Base-by-base conservation (phyloP, 1,140 invertebrate species). In the Lineus longissimus region DNA sequence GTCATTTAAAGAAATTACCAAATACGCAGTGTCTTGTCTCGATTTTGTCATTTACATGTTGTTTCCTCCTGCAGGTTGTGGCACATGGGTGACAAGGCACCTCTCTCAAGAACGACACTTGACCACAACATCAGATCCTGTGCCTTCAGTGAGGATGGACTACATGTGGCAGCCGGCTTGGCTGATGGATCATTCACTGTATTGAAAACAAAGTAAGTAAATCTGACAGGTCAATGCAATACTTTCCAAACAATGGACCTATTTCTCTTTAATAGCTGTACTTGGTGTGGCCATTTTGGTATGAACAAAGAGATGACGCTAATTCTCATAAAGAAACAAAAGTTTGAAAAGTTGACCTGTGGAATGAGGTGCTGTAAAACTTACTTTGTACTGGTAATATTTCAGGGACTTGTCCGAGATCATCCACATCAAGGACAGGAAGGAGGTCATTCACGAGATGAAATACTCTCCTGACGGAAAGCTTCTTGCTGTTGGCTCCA, bases 401-500 rank as follows among this genome's bases (percentile, higher is more conserved):
- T 69, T n/a, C 70, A 81, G 78, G 65, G 78, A 81, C 63, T 60
- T 82, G 47, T 73, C 75, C 22, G 78, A 79, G 59, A 68, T 82
- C 2, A 68, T 78, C 22, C 75, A 77, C 57, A 73, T 77, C 47
- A 81, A 79, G 61, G 79, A 81, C 63, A 69, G 80, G 30, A 80
- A 79, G 55, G 81, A 82, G 69, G 80, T 80, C 0, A 71, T 81
- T 36, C 81, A 82, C 68, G 81, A 83, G 64, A 71, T 83, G 67
- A 83, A 82, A 64, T 82, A 70, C 61, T 81, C 79, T 2, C 79
- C 80, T 11, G 78, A 79, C 72, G 78, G 78, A 1, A 74, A 78
- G 25, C 79, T 71, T 45, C 61, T 82, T 41, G 79, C 81, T 30
- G 79, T 82, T 2, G 81, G 73, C 2, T 82, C 79, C 30, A 82